Base-by-base conservation (phyloP, 2,113 vertebrate species). In the Lasiurus borealis region DNA sequence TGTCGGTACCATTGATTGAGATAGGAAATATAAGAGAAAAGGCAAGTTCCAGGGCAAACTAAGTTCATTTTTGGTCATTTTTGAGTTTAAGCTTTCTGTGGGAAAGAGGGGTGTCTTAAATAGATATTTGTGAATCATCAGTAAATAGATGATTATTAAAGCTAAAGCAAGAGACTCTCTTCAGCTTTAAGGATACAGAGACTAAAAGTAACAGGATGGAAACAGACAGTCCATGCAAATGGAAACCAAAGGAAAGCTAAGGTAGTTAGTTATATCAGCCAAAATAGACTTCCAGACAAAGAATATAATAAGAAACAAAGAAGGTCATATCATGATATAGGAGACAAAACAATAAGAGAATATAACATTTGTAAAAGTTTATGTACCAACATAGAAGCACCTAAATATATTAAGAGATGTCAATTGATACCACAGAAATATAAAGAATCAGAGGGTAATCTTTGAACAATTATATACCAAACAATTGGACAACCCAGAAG, bases 21-120 rank as follows among this genome's bases (percentile, higher is more conserved):
- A 64, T 73, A 77, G 48, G 71, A 71, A 66, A 88, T 71, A 57
- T 18, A 86, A 54, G 21, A 75, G 71, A 83, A 64, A 66, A 73
- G 72, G 31, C 46, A 73, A 68, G 8, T 95, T 77, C 9, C n/a
- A 57, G 50, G 82, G n/a, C 72, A 85, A 93, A 11, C 66, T 57
- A 44, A 91, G 77, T 81, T 88, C 3, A 68, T 54, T 93, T 88
- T 93, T n/a, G n/a, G 46, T 7, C 11, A 91, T 14, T 75, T 75
- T 75, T 40, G 29, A 81, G 14, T 94, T 88, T 88, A 75, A 91
- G 40, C 9, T 72, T 93, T n/a, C 34, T 59, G 3, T 64, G 64
- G 50, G 36, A 69, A 9, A 80, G 40, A 78, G 8, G 23, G 18
- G 16, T 71, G 57, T 68, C 46, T 71, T 46, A 85, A 81, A n/a